Conservation (phyloP, 2,888 invertebrate species). For the Aricia artaxerxes region DNA sequence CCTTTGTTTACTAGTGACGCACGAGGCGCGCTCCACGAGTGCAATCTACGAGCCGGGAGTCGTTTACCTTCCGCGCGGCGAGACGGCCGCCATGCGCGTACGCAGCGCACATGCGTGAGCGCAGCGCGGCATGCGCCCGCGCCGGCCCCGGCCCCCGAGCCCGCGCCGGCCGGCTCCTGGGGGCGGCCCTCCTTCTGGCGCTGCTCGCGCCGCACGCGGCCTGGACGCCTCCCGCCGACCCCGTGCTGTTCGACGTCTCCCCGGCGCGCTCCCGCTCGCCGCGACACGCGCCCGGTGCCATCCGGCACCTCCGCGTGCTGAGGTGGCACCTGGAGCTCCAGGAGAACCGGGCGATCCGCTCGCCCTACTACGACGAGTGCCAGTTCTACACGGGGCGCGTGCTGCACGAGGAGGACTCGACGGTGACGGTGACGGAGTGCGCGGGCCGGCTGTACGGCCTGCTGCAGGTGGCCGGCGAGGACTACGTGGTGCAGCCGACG, state of each 20-base stretch:
- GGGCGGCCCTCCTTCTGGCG: slow-evolving; percentile 62
- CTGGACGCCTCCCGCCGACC: slow-evolving; percentile 43
- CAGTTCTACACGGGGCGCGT: slow-evolving; percentile 68
- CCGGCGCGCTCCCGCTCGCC: slow-evolving; percentile 46
- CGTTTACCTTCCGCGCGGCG: slow-evolving; percentile 77
- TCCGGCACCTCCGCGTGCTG: slow-evolving; percentile 60
- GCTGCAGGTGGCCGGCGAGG: slow-evolving; percentile 66
- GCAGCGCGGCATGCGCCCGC: slow-evolving; percentile 54
- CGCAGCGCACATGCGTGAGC: slow-evolving; percentile 73
- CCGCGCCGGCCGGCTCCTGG: slow-evolving; percentile 69
- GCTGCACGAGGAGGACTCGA: slow-evolving; percentile 62
- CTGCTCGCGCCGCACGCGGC: slow-evolving; percentile 52
- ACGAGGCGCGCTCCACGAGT: slow-evolving; percentile 63
- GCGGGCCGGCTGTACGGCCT: slow-evolving; percentile 76
- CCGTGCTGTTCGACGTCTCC: slow-evolving; percentile 40
- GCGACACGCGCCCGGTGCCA: slow-evolving; percentile 48
- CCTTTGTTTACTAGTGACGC: slow-evolving; percentile 80
- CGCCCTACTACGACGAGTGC: slow-evolving; percentile 69
- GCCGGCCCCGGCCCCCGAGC: slow-evolving; percentile 62
- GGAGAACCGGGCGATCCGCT: slow-evolving; percentile 68
- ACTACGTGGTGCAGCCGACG: slow-evolving; percentile 75
- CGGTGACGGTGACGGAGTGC: slow-evolving; percentile 78
- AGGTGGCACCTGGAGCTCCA: slow-evolving; percentile 70
- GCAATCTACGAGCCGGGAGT: slow-evolving; percentile 74
- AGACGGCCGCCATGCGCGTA: slow-evolving; percentile 75